Evolutionary conservation across 2,888 invertebrate genomes (phyloP), one percentile per base, ranked within the genome.

Genomic region (Drosophila koepferae): DNA sequence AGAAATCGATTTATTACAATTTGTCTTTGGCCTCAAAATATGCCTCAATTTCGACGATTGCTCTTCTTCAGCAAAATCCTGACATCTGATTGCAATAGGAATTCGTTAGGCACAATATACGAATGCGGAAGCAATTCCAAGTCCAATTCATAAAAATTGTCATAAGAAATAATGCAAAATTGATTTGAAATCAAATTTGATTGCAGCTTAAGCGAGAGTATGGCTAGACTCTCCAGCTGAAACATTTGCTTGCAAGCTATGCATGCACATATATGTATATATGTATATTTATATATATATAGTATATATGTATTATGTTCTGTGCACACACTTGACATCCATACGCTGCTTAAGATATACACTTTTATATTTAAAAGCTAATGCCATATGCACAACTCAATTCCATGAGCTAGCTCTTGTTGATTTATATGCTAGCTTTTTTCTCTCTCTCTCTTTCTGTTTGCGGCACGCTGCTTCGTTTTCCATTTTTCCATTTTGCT

Each of bases 341-440:
- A 40, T 51, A 18, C 28, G 28, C 28, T 10, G 1, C 49, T 51
- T 40, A 40, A 55, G 40, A 31, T 53, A 34, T 49, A 41, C 40
- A 49, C 40, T 49, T 40, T 8, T 49, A 64, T 82, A 59, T 82
- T 76, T 81, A 68, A 74, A 74, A 76, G 81, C 83, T 86, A 81
- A 83, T 83, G 72, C 76, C 71, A 62, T 76, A 86, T 86, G 83
- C 83, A 83, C 81, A 81, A 70, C 83, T 86, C 76, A 86, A 86
- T 82, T 78, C 74, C 61, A 86, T 82, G 81, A 74, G 71, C 83
- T 58, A 86, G 62, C 83, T 76, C 75, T 79, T 48, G 51, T 70
- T 83, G 82, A 85, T 82, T 82, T 85, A 85, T 85, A 80, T 76
- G 75, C 83, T 60, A 85, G 61, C 80, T 74, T 55, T 59, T 56